These are phyloP conservation scores for Dryocosmus kuriphilus DNA, from an alignment of 2,888 invertebrate genomes.

Conservation along the genomic window DNA sequence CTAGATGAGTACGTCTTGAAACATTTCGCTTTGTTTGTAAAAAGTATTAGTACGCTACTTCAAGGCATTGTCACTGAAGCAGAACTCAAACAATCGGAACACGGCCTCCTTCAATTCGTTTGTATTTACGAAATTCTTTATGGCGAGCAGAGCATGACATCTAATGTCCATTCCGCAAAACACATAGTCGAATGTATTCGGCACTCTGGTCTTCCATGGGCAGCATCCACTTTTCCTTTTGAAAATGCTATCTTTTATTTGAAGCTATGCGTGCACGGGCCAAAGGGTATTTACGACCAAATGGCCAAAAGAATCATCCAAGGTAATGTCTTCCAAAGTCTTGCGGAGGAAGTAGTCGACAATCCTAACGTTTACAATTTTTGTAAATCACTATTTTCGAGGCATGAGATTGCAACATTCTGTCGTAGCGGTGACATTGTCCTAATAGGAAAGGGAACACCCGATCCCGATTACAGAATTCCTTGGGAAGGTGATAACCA, in stretches of 20 bases:
- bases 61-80: neutral
- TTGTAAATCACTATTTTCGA: neutral
- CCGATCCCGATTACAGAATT: no score
- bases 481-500: no score
- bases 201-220: constrained; percentile 40
- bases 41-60: constrained; percentile 9
- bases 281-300: constrained; percentile 45
- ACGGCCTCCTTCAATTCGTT: constrained; percentile 22
- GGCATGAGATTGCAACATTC: neutral
- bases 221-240: constrained; percentile 34
- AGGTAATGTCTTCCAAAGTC: no score
- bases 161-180: no score
- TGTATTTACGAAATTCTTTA: constrained; percentile 27
- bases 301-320: constrained; percentile 41
- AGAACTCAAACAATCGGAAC: neutral
- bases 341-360: neutral
- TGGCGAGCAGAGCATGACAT: constrained; percentile 21
- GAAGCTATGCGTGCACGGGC: no score
- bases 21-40: constrained; percentile 19
- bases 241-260: no score
- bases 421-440: neutral
- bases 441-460: no score
- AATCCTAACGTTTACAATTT: neutral
- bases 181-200: no score
- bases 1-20: constrained; percentile 10